phyloP scores from a whole-genome alignment of 2,888 invertebrate genomes.

The Thecocarcelia acutangulata region DNA sequence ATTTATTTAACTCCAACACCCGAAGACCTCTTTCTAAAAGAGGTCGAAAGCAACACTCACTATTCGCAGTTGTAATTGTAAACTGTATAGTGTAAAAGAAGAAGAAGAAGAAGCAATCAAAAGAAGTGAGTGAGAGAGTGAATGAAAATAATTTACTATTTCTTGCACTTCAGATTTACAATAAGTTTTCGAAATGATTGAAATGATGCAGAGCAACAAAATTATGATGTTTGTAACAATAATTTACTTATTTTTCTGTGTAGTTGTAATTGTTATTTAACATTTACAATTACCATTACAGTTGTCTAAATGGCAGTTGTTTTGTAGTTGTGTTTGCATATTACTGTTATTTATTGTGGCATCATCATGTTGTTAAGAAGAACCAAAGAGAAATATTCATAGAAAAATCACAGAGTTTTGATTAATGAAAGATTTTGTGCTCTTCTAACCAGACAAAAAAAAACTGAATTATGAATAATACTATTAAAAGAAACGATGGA shows the following conservation, averaged over 20 bases:
- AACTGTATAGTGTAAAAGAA: too few species aligned
- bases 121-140: background rate
- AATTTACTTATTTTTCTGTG: slow-evolving; percentile 33
- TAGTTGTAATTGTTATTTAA: slow-evolving; percentile 18
- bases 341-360: slow-evolving; percentile 52
- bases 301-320: background rate
- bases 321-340: slow-evolving; percentile 21
- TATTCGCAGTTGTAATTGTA: slow-evolving; percentile 8
- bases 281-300: slow-evolving; percentile 9
- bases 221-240: slow-evolving; percentile 37
- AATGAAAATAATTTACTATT: background rate
- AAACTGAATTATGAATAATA: slow-evolving; percentile 3
- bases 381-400: background rate
- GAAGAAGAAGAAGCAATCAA: background rate
- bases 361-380: slow-evolving; percentile 50
- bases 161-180: slow-evolving; percentile 29
- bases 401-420: slow-evolving; percentile 36
- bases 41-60: background rate
- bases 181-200: slow-evolving; percentile 34
- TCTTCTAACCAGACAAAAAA: slow-evolving; percentile 17
- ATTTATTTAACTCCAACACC: background rate
- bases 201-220: slow-evolving; percentile 17
- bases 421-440: slow-evolving; percentile 43
- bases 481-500: background rate
- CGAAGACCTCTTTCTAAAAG: background rate